A percentile compares a stretch with the other conserved stretches of the same genome.
Conservation (phyloP, 2,888 invertebrate genomes). For the Steinernema hermaphroditum region DNA sequence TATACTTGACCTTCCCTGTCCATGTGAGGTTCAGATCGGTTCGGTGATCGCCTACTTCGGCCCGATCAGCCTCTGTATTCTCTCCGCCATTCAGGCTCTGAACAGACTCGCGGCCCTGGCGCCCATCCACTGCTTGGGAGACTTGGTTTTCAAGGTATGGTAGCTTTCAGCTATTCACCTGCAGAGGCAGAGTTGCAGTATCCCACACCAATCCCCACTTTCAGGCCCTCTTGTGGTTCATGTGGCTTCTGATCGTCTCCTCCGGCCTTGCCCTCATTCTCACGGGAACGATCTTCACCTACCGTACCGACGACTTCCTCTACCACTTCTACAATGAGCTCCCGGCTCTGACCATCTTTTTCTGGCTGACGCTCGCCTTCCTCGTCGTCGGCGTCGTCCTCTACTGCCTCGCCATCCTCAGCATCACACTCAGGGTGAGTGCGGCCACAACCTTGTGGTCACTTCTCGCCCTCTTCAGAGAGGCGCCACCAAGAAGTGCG, state of each 20-base stretch:
- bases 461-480: not conserved
- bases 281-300: constrained; percentile 3
- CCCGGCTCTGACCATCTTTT: not conserved
- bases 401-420: not conserved
- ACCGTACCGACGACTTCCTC: constrained; percentile 10
- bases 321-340: constrained; percentile 14
- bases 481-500: not conserved
- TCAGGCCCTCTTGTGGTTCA: not conserved
- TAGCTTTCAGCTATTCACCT: not conserved
- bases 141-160: not conserved
- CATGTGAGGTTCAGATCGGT: not conserved
- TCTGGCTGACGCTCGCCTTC: not conserved
- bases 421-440: not conserved
- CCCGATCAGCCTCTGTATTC: not conserved
- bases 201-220: not conserved
- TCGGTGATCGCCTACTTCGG: not conserved
- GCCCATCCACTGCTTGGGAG: not conserved
- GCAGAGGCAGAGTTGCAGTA: not conserved
- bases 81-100: not conserved
- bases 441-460: too few relatives aligned
- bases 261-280: not conserved
- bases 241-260: not conserved
- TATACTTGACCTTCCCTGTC: not conserved
- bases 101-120: not conserved
- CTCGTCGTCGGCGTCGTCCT: not conserved